Evolutionary conservation across 2,888 invertebrate genomes (phyloP).

Genomic region (Cosmia pyralina): DNA sequence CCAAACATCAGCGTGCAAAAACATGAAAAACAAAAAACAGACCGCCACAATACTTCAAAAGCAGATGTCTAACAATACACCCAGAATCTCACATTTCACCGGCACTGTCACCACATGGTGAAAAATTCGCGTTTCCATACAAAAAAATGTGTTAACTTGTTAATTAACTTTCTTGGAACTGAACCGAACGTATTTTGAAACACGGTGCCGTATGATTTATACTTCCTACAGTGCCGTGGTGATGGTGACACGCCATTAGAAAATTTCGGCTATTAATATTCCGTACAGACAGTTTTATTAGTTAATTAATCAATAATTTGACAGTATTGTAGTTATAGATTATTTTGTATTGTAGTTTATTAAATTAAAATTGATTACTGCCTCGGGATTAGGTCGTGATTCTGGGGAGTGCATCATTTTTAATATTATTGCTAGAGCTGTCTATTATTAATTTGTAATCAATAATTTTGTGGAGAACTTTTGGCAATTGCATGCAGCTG

Average conservation of each 20-base stretch:
- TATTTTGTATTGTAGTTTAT: constrained; percentile 49
- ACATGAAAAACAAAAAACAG: neutral
- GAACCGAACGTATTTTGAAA: constrained; percentile 55
- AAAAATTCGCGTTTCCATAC: constrained; percentile 67
- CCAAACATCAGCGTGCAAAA: neutral
- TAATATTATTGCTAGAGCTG: constrained; percentile 1
- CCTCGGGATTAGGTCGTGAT: constrained; percentile 43
- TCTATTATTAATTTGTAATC: too few species aligned
- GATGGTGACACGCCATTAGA: constrained; percentile 73
- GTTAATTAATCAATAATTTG: constrained; percentile 62
- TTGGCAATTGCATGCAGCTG: too few species aligned
- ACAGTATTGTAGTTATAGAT: constrained; percentile 55
- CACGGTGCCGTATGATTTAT: constrained; percentile 77
- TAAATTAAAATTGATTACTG: constrained; percentile 48
- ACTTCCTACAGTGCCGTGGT: constrained; percentile 74
- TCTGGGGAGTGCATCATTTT: constrained; percentile 14
- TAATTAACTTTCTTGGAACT: constrained; percentile 86
- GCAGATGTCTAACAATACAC: constrained; percentile 54
- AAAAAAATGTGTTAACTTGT: constrained; percentile 87
- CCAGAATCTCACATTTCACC: constrained; percentile 59
- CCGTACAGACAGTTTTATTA: constrained; percentile 65
- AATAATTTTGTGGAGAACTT: neutral
- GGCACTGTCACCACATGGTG: constrained; percentile 54
- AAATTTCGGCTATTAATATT: constrained; percentile 70
- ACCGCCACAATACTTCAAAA: constrained; percentile 13